Percentiles rank a stretch among this genome's conserved stretches.
phyloP scores from a whole-genome alignment of 92 coral and sea anemone species.

The Heteractis magnifica region DNA sequence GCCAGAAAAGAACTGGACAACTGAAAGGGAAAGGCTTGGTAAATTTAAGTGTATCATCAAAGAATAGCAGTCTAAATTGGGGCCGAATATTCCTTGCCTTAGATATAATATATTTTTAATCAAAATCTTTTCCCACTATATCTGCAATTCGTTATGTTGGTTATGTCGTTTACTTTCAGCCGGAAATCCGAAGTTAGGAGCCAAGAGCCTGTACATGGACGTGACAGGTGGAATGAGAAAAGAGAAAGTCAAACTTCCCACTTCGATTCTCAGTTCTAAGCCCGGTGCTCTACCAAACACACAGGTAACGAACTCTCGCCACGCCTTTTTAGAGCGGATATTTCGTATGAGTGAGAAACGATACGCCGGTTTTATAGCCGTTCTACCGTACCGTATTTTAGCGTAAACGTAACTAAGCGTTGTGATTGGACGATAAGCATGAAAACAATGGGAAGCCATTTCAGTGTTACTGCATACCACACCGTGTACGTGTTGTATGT shows the following conservation, averaged over 20 bases:
- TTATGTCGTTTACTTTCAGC: conserved; percentile 11
- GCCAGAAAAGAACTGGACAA: too few species aligned
- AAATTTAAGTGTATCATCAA: too few species aligned
- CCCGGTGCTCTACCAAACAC: conserved; percentile 95
- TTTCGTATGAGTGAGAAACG: too few species aligned
- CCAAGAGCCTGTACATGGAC: conserved; percentile 85
- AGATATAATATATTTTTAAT: background rate
- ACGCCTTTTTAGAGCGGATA: too few species aligned
- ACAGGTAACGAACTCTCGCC: conserved; percentile 50
- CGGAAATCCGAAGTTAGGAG: conserved; percentile 57
- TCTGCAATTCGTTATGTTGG: too few species aligned
- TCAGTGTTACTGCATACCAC: too few species aligned
- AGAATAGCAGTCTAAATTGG: background rate
- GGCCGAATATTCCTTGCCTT: background rate
- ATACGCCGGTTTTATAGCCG: background rate
- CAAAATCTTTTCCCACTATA: background rate
- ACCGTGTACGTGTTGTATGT: too few species aligned
- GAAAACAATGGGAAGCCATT: too few species aligned
- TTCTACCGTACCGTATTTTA: background rate
- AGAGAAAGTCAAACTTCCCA: conserved; percentile 73
- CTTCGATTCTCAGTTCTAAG: conserved; percentile 74
- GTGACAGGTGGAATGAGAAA: conserved; percentile 89
- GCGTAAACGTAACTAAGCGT: too few species aligned
- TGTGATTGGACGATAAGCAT: too few species aligned
- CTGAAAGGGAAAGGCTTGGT: too few species aligned